These are phyloP conservation scores for Eledone cirrhosa DNA, from an alignment of 2,888 invertebrate species.

Conservation along the genomic window DNA sequence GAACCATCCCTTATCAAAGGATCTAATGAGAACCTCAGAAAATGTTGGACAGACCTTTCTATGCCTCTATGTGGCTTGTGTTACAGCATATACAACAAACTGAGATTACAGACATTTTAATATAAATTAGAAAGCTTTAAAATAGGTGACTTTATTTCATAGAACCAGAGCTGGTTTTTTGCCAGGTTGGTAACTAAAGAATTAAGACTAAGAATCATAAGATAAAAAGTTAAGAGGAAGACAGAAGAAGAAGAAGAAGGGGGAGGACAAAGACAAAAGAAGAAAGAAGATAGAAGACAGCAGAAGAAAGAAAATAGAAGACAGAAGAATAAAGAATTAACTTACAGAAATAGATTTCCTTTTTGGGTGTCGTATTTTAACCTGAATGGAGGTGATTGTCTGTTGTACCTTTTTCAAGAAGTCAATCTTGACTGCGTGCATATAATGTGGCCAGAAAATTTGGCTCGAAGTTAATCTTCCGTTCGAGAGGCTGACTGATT, in stretches of 20 bases:
- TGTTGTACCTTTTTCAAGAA: constrained; percentile 84
- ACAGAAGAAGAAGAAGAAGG: constrained; percentile 1
- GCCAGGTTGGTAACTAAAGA: too few species aligned
- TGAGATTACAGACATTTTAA: too few species aligned
- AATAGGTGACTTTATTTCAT: too few species aligned
- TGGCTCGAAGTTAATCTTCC: constrained; percentile 90
- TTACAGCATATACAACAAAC: too few species aligned
- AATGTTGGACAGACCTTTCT: too few species aligned
- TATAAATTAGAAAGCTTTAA: too few species aligned
- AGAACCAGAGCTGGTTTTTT: too few species aligned
- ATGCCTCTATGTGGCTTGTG: too few species aligned
- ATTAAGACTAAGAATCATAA: too few species aligned
- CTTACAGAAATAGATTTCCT: constrained; percentile 50
- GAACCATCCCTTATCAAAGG: too few species aligned
- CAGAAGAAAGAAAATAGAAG: neutral
- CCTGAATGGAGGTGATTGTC: constrained; percentile 80
- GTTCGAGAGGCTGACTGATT: constrained; percentile 86
- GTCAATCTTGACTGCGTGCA: constrained; percentile 85
- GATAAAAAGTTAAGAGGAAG: too few species aligned
- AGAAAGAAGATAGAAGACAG: neutral
- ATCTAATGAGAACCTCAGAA: too few species aligned
- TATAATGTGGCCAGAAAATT: constrained; percentile 77
- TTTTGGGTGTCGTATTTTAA: constrained; percentile 65
- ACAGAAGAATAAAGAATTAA: neutral
- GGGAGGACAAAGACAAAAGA: neutral